phyloP scores from a whole-genome alignment of 1,140 invertebrate genomes.

The Sesamia nonagrioides region DNA sequence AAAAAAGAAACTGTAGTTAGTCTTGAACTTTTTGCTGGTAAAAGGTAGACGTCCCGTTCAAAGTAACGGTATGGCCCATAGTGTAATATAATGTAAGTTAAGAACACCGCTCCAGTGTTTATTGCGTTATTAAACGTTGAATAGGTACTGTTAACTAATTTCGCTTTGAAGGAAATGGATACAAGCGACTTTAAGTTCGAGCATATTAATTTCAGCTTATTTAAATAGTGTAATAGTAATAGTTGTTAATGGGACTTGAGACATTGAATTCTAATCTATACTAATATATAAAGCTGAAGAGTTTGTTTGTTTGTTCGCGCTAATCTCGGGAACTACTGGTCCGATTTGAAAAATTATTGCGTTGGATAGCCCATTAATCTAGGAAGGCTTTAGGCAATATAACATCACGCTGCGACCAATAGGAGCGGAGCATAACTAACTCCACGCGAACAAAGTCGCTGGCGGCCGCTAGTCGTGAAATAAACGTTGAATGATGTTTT shows the following conservation, averaged over 20 bases:
- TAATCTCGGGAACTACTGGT: too few relatives aligned
- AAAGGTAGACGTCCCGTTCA: not conserved
- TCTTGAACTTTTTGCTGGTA: not conserved
- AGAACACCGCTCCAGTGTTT: not conserved
- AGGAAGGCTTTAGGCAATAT: too few relatives aligned
- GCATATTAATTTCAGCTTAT: not conserved
- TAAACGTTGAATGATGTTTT: too few relatives aligned
- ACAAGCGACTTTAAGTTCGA: not conserved
- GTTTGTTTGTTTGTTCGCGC: too few relatives aligned
- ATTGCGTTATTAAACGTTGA: conserved; percentile 23
- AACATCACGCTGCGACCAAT: too few relatives aligned
- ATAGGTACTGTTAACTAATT: not conserved
- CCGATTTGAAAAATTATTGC: too few relatives aligned
- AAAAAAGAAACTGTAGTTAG: not conserved
- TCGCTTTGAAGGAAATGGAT: not conserved
- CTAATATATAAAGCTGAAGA: too few relatives aligned
- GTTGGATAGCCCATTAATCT: too few relatives aligned
- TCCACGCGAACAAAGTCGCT: too few relatives aligned
- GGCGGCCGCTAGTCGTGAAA: too few relatives aligned
- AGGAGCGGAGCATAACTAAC: too few relatives aligned
- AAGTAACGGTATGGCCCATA: conserved; percentile 21
- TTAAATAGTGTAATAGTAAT: not conserved
- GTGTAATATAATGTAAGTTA: conserved; percentile 24
- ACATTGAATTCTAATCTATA: not conserved
- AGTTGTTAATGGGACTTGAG: not conserved